These are phyloP conservation scores for Pituophis catenifer DNA, from an alignment of 2,113 vertebrate species.

Conservation along the genomic window DNA sequence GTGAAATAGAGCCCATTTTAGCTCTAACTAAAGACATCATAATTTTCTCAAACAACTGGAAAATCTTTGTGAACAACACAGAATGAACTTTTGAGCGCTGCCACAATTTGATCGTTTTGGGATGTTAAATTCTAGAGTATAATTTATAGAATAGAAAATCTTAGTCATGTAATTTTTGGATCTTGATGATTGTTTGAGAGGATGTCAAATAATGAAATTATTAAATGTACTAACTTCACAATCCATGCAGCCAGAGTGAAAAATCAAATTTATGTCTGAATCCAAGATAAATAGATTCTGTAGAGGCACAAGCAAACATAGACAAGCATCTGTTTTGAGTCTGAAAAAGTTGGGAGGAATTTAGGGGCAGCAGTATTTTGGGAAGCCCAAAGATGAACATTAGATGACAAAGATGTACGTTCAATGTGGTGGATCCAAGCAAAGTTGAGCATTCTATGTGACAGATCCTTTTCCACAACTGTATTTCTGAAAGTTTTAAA, in stretches of 20 bases:
- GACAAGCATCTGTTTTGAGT: background rate
- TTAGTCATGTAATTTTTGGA: background rate
- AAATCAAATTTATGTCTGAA: background rate
- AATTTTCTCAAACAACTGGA: background rate
- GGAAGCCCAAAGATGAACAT: background rate
- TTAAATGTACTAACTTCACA: background rate
- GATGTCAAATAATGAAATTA: background rate
- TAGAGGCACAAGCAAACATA: background rate
- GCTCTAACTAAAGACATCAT: background rate
- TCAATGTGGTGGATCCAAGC: background rate
- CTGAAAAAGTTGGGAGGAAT: background rate
- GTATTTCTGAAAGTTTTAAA: background rate
- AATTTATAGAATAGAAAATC: background rate
- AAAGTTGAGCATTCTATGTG: background rate
- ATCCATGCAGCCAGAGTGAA: background rate
- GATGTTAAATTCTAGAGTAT: background rate
- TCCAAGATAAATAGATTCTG: background rate
- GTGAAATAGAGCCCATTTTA: background rate
- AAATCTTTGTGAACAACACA: background rate
- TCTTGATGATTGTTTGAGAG: background rate
- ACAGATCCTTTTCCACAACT: background rate
- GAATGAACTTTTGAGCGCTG: background rate
- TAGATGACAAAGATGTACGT: background rate
- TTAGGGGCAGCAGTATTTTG: background rate
- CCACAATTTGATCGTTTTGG: background rate